Evolutionary conservation across 2,113 vertebrate genomes (phyloP).

Genomic region (Tetrax tetrax): DNA sequence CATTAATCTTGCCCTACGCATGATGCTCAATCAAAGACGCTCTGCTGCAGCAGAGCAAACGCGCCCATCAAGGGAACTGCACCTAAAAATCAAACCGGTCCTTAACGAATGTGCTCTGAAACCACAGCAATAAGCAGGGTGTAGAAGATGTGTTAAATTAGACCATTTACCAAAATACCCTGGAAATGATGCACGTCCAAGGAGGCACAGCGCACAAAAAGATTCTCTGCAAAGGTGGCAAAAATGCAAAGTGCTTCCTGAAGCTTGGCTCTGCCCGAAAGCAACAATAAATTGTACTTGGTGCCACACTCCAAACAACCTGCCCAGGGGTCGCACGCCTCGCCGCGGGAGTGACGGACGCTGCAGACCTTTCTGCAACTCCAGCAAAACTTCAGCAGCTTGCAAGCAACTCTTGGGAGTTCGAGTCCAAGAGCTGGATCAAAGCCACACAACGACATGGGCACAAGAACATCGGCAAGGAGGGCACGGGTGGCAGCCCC

Average conservation of each 20-base stretch:
- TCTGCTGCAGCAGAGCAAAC: not conserved
- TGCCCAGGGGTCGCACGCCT: not conserved
- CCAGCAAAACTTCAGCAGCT: not conserved
- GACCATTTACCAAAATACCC: not conserved
- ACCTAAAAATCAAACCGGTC: not conserved
- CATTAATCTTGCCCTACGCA: not conserved
- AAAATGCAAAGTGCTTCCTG: not conserved
- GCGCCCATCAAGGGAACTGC: not conserved
- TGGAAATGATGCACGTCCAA: not conserved
- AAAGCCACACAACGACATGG: not conserved
- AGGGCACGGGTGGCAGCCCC: not conserved
- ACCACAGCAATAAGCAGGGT: not conserved
- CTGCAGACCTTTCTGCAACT: not conserved
- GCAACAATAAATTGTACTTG: accelerated
- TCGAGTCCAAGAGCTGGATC: not conserved
- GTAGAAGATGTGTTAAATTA: not conserved
- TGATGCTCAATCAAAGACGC: not conserved
- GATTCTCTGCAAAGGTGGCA: not conserved
- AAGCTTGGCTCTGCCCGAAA: not conserved
- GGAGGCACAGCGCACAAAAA: not conserved
- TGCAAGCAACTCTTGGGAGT: not conserved
- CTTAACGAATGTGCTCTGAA: not conserved
- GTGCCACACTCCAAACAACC: accelerated
- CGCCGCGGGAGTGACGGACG: accelerated
- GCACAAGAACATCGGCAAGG: not conserved